Conservation (phyloP, 2,113 vertebrate genomes). For the Melierax canorus region DNA sequence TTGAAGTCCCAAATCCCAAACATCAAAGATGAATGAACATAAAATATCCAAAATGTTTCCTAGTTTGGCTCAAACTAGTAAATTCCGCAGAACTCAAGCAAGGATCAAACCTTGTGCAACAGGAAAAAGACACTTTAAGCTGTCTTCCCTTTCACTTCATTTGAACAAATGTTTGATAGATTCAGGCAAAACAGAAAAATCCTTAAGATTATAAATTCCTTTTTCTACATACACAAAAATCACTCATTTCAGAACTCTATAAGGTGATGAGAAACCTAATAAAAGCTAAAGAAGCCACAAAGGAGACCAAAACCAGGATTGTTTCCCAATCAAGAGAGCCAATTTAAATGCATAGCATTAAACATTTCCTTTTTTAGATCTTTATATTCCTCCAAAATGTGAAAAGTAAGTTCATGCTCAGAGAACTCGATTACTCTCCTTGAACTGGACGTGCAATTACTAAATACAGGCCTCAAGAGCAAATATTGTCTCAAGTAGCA, state of each 20-base stretch:
- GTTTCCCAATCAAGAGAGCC: neutral
- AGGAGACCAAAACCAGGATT: neutral
- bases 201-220: neutral
- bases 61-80: neutral
- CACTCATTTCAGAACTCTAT: neutral
- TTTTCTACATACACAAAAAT: slow-evolving; percentile 1
- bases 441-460: neutral
- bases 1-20: neutral
- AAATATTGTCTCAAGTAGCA: neutral
- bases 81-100: neutral
- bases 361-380: neutral
- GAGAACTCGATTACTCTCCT: neutral
- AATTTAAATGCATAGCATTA: neutral
- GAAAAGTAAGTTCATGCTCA: neutral
- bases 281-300: neutral
- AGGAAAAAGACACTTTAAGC: slow-evolving; percentile 16
- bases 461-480: neutral
- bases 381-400: neutral
- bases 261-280: neutral
- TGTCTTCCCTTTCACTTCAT: neutral
- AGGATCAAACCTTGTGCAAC: neutral
- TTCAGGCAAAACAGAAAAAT: slow-evolving; percentile 1
- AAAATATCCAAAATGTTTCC: neutral
- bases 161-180: neutral
- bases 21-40: neutral